Evolutionary conservation across 2,113 vertebrate genomes (phyloP).

Genomic region (Grallaria varia): DNA sequence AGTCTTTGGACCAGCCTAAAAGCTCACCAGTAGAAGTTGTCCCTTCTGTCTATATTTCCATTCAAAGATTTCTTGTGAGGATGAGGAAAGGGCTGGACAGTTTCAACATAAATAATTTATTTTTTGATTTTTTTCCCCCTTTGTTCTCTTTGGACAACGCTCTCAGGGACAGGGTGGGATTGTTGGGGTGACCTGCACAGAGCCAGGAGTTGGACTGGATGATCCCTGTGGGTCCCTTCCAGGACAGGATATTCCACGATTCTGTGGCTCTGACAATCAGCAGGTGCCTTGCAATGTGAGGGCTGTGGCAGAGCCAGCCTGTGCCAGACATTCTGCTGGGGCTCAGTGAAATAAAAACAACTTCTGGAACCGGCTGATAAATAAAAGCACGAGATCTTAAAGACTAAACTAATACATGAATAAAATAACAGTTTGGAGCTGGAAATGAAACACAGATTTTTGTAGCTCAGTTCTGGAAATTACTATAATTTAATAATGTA

Average conservation of each 20-base stretch:
- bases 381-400: slow-evolving; percentile 31
- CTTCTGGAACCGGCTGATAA: slow-evolving; percentile 33
- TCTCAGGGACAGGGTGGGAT: background rate
- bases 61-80: background rate
- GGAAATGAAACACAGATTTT: slow-evolving; percentile 1
- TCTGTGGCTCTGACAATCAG: background rate
- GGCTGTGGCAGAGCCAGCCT: background rate
- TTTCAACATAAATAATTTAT: slow-evolving; percentile 10
- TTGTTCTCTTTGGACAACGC: background rate
- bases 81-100: background rate
- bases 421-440: slow-evolving; percentile 5
- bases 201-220: rapidly evolving
- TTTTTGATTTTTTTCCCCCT: background rate
- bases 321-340: background rate
- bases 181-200: background rate
- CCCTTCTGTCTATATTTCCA: background rate
- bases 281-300: background rate
- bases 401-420: background rate
- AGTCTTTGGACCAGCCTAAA: background rate
- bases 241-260: background rate
- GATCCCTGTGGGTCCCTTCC: background rate
- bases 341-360: slow-evolving; percentile 5
- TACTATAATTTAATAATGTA: slow-evolving; percentile 8
- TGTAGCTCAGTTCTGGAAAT: background rate
- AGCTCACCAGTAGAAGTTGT: background rate